Percentiles rank a stretch among this genome's conserved stretches.
Evolutionary conservation across 2,888 invertebrate genomes (phyloP).

Genomic region (Brenthis daphne): DNA sequence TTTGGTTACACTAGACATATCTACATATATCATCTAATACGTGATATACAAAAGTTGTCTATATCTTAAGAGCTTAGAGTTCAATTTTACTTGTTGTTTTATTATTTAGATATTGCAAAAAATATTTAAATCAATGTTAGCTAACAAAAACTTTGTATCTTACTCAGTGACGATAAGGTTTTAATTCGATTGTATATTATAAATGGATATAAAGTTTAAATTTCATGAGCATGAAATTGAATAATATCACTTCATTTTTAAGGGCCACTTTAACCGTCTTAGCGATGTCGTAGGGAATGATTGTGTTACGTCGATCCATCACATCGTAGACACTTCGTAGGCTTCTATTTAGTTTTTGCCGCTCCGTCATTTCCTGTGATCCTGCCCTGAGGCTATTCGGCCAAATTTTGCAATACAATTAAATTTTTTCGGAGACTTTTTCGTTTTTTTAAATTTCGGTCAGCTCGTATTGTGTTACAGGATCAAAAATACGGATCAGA

Average conservation of each 20-base stretch:
- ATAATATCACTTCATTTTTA: constrained; percentile 77
- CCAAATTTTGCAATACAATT: constrained; percentile 74
- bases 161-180: constrained; percentile 38
- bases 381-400: constrained; percentile 57
- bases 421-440: constrained; percentile 61
- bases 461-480: constrained; percentile 72
- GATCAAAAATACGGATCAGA: constrained; percentile 53
- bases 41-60: constrained; percentile 11
- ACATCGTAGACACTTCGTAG: constrained; percentile 70
- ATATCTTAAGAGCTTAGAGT: background rate
- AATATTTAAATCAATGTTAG: background rate
- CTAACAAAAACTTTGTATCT: constrained; percentile 18
- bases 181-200: constrained; percentile 21
- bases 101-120: constrained; percentile 13
- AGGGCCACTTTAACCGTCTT: constrained; percentile 75
- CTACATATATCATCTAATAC: constrained; percentile 7
- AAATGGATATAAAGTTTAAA: constrained; percentile 26
- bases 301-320: constrained; percentile 80
- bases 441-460: constrained; percentile 62
- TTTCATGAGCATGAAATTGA: constrained; percentile 54
- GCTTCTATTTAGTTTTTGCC: constrained; percentile 72
- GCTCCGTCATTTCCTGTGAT: constrained; percentile 73
- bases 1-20: constrained; percentile 45
- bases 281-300: constrained; percentile 67
- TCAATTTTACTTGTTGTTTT: constrained; percentile 4